These are phyloP conservation scores for Pelodytes ibericus DNA, from an alignment of 2,797 vertebrate genomes.

Conservation along the genomic window DNA sequence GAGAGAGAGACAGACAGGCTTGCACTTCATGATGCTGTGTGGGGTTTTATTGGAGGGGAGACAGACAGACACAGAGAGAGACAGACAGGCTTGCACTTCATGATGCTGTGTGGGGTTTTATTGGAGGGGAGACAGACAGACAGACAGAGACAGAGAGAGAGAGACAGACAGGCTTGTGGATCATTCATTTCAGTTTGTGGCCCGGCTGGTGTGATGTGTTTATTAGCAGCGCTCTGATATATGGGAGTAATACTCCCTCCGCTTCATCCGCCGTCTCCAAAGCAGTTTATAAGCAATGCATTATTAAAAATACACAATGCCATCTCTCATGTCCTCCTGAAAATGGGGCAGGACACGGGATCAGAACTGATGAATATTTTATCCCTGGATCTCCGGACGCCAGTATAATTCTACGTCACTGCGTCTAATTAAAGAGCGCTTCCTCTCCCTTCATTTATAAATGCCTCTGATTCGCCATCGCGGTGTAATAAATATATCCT, in stretches of 20 bases:
- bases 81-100: no score
- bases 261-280: background rate
- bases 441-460: no score
- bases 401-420: background rate
- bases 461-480: no score
- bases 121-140: conserved; percentile 1
- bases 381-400: conserved; percentile 28
- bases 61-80: background rate
- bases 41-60: no score
- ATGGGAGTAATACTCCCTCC: background rate
- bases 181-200: background rate
- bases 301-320: conserved; percentile 52
- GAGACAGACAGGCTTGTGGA: no score
- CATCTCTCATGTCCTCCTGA: conserved; percentile 15
- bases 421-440: background rate
- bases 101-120: background rate
- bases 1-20: no score
- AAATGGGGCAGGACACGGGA: conserved; percentile 31
- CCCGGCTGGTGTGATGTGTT: rapidly evolving
- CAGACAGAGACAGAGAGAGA: no score
- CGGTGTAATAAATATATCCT: no score
- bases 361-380: conserved; percentile 63
- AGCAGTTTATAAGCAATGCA: conserved; percentile 36
- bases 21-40: background rate
- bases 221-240: background rate